A percentile compares a stretch with the other conserved stretches of the same genome.
These are phyloP conservation scores for Augiades crinisus DNA, from an alignment of 2,888 invertebrate genomes.

Conservation along the genomic window DNA sequence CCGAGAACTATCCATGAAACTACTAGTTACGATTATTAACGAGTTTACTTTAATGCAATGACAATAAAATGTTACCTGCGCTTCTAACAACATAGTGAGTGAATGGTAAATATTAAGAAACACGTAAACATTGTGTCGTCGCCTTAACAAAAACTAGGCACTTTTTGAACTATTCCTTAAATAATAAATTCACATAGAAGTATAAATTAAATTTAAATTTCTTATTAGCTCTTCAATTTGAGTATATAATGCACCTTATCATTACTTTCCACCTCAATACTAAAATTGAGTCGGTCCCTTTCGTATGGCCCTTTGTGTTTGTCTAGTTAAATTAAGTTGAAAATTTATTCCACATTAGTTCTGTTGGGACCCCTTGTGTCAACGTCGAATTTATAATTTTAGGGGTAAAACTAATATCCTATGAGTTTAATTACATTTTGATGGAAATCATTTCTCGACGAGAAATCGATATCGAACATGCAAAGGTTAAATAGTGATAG, in stretches of 20 bases:
- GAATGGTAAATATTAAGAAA: too few species aligned
- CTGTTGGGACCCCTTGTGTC: conserved; percentile 60
- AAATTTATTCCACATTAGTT: conserved; percentile 79
- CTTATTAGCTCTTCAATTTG: background rate
- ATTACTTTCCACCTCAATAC: conserved; percentile 76
- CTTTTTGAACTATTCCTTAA: too few species aligned
- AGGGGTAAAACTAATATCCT: conserved; percentile 57
- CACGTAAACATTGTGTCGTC: too few species aligned
- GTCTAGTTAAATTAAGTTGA: conserved; percentile 80
- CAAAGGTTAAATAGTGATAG: too few species aligned
- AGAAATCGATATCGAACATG: background rate
- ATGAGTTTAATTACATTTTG: conserved; percentile 56
- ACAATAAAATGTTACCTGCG: too few species aligned
- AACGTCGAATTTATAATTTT: conserved; percentile 76
- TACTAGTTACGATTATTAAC: too few species aligned
- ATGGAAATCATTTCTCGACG: conserved; percentile 39
- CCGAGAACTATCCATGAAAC: too few species aligned
- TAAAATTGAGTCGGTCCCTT: conserved; percentile 72
- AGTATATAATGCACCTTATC: conserved; percentile 52
- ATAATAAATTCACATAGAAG: too few species aligned
- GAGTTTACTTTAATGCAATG: too few species aligned
- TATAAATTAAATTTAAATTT: background rate
- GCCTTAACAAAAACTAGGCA: too few species aligned
- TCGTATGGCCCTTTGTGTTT: conserved; percentile 70
- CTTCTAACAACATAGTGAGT: too few species aligned